Base-by-base conservation (phyloP, 2,113 vertebrate genomes). In the Polypterus bichir region DNA sequence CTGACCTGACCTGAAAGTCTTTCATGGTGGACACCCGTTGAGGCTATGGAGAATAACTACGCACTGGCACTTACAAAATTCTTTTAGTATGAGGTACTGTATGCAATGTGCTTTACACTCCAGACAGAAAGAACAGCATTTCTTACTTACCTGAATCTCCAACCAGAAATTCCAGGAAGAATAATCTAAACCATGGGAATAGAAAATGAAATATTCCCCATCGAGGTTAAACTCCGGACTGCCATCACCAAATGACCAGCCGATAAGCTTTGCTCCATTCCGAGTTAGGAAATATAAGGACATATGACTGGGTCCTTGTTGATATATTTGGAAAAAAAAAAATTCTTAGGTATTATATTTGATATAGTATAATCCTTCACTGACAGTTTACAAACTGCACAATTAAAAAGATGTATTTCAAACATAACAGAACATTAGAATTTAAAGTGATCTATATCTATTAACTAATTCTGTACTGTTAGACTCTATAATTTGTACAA, bases 201-300 rank as follows among this genome's bases (percentile, higher is more conserved):
- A 99, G 76, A 92, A 99, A 46, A 99, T 77, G 56, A 98, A 97
- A 71, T 97, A 96, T 71, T 98, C 94, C 53, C 92, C 90, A 8
- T 79, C 86, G 60, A 77, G 51, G 54, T 91, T 89, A 9, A 85
- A 77, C 44, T 87, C 74, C 0, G 94, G 92, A 1, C 56, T 76
- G 5, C 92, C 93, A 3, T 92, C 83, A 1, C 92, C 93, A 0
- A 99, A 87, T 53, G 94, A 98, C 92, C 93, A 98, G 55, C 79
- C 74, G 59, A 86, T 83, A 11, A 99, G 81, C 3, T 71, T 69
- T 0, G 87, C 75, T 0, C 91, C 89, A 47, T 67, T 49, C 10
- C 73, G 89, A 6, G 90, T 84, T 68, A 85, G 86, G 65, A 91
- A 55, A 2, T 96, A 97, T 5, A 99, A 68, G 4, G 92, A 94